Percentiles rank a stretch among this genome's conserved stretches.
Evolutionary conservation across 2,888 invertebrate genomes (phyloP).

Genomic region (Eupithecia subumbrata): DNA sequence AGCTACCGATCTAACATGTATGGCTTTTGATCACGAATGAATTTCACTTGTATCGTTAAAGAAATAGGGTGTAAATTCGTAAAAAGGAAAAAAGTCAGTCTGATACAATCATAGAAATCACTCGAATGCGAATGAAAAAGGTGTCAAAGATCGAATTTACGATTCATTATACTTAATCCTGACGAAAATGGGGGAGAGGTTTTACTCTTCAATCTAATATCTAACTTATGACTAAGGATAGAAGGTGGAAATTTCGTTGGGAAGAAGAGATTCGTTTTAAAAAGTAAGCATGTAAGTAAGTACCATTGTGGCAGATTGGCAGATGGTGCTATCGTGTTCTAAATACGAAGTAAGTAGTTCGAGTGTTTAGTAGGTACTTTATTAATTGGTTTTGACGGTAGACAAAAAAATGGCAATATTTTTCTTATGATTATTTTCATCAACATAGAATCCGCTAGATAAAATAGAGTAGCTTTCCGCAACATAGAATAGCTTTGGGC

Average conservation of each 20-base stretch:
- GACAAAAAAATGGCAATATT: neutral
- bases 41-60: constrained; percentile 15
- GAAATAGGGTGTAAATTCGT: constrained; percentile 19
- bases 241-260: constrained; percentile 31
- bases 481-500: too few species aligned
- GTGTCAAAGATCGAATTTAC: constrained; percentile 85
- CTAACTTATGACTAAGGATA: constrained; percentile 33
- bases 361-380: constrained; percentile 37
- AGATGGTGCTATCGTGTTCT: constrained; percentile 73
- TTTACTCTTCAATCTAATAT: constrained; percentile 34
- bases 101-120: constrained; percentile 74
- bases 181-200: constrained; percentile 69
- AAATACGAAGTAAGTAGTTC: constrained; percentile 58
- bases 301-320: constrained; percentile 82
- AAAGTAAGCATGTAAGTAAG: constrained; percentile 80
- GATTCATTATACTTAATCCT: constrained; percentile 84
- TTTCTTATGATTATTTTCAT: too few species aligned
- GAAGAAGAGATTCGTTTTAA: constrained; percentile 61
- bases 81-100: constrained; percentile 18
- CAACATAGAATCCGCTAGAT: too few species aligned
- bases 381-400: constrained; percentile 35
- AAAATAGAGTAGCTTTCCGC: too few species aligned
- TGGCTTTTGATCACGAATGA: neutral
- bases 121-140: constrained; percentile 81
- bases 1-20: constrained; percentile 13